Percentiles rank a stretch among this genome's conserved stretches.
These are phyloP conservation scores for Leucophenga montana DNA, from an alignment of 2,888 invertebrate genomes.

Conservation along the genomic window DNA sequence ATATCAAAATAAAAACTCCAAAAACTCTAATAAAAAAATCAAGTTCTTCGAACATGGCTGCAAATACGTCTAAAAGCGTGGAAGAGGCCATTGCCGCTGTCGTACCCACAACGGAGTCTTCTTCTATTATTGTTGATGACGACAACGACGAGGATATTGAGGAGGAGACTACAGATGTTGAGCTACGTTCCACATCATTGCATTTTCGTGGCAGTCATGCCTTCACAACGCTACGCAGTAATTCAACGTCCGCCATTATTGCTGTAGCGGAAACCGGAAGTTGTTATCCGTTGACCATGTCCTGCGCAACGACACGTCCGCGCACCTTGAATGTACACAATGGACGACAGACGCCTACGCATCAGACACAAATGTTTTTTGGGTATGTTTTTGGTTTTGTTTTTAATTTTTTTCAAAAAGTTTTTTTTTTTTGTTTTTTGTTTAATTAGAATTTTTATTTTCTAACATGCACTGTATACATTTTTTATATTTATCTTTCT, in stretches of 20 bases:
- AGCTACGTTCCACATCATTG: constrained; percentile 47
- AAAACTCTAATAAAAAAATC: constrained; percentile 28
- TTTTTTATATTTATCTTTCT: too few relatives aligned
- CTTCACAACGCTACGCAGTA: constrained; percentile 61
- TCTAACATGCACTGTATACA: too few relatives aligned
- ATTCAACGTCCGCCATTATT: constrained; percentile 66
- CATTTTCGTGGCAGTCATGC: constrained; percentile 39
- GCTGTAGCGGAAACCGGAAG: constrained; percentile 47
- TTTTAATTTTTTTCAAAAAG: constrained; percentile 30
- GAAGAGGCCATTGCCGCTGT: not conserved
- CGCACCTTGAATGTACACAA: constrained; percentile 71
- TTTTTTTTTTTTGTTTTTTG: constrained; percentile 19
- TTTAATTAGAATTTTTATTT: constrained; percentile 30
- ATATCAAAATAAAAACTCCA: constrained; percentile 40
- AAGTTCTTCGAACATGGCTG: constrained; percentile 25
- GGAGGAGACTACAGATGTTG: constrained; percentile 54
- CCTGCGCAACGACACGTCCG: constrained; percentile 60
- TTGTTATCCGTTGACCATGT: not conserved
- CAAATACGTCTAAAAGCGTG: constrained; percentile 20
- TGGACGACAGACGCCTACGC: constrained; percentile 68
- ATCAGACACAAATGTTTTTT: constrained; percentile 70
- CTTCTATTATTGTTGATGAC: constrained; percentile 42
- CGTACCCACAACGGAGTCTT: too few relatives aligned
- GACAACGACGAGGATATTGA: constrained; percentile 36
- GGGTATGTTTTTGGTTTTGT: constrained; percentile 66